Evolutionary conservation across 2,888 invertebrate genomes (phyloP).

Genomic region (Dasypogon diadema): DNA sequence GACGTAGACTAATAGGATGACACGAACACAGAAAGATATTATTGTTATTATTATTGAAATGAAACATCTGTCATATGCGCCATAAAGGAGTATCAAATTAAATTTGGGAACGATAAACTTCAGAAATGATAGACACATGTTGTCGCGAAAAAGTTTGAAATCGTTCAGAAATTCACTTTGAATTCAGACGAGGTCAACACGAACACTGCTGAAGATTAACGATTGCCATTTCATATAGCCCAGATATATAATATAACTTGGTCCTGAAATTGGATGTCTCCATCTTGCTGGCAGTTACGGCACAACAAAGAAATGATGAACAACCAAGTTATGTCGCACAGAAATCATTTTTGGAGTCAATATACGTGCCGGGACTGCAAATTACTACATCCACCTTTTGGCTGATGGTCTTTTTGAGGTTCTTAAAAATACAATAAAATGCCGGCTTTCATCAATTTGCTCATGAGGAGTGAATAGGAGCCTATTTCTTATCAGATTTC

Average conservation of each 20-base stretch:
- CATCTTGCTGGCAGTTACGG: neutral
- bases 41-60: conserved; percentile 23
- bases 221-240: conserved; percentile 24
- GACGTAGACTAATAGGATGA: conserved; percentile 1
- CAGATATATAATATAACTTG: neutral
- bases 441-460: too few relatives aligned
- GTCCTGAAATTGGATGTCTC: conserved; percentile 16
- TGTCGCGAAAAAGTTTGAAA: conserved; percentile 26
- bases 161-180: neutral
- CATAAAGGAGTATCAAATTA: conserved; percentile 45
- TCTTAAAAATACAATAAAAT: neutral
- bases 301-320: conserved; percentile 29
- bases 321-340: conserved; percentile 37
- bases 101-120: conserved; percentile 53
- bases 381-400: neutral
- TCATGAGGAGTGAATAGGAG: too few relatives aligned
- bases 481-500: too few relatives aligned
- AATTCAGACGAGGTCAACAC: conserved; percentile 6
- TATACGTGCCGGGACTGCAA: conserved; percentile 31
- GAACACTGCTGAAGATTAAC: conserved; percentile 25
- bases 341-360: conserved; percentile 42
- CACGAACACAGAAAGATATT: neutral
- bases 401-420: neutral
- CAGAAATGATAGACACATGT: conserved; percentile 50
- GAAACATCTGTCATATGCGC: conserved; percentile 50